Base-by-base conservation (phyloP, 2,113 vertebrate species). In the Natator depressus region DNA sequence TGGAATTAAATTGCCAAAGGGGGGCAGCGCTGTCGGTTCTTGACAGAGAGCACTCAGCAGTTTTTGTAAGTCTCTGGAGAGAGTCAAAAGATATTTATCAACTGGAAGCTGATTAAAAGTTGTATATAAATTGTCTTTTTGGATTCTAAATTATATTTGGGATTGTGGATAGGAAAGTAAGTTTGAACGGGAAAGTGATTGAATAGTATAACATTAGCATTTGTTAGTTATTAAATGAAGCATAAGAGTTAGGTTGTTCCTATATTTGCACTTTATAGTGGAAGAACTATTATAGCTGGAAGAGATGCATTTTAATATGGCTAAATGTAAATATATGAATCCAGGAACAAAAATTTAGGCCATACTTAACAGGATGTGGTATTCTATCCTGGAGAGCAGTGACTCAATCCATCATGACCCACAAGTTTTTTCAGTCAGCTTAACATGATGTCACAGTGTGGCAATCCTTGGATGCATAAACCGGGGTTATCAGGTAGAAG, bases 101-200 rank as follows among this genome's bases (percentile, higher is more conserved):
- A 85, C 49, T 92, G 53, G 75, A 91, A 92, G 80, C 84, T 94
- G 91, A 96, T 96, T 92, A 95, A 97, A 80, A 76, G n/a, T 92
- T 96, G 31, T 90, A 93, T 95, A 65, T 69, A 22, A 84, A 84
- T 84, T 53, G 88, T 91, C 96, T 95, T 87, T 94, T 93, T 96
- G 79, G 78, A 88, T 97, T 97, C 84, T 96, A 96, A 95, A 93
- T 94, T 95, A 50, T 95, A 62, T 89, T 97, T 96, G 82, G 85
- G 76, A 94, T 84, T 62, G 38, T 1, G 1, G 50, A 89, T 25
- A 35, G 82, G 81, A 97, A 96, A 94, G 82, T 82, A 51, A 47
- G 54, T 95, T 94, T 93, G 83, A 83, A 38, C 11, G 93, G 54
- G 86, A 91, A 95, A 89, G 65, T 24, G 85, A 88, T 87, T 51